A percentile compares a stretch with the other conserved stretches of the same genome.
These are phyloP conservation scores for Leucania comma DNA, from an alignment of 2,888 invertebrate species.

Conservation along the genomic window DNA sequence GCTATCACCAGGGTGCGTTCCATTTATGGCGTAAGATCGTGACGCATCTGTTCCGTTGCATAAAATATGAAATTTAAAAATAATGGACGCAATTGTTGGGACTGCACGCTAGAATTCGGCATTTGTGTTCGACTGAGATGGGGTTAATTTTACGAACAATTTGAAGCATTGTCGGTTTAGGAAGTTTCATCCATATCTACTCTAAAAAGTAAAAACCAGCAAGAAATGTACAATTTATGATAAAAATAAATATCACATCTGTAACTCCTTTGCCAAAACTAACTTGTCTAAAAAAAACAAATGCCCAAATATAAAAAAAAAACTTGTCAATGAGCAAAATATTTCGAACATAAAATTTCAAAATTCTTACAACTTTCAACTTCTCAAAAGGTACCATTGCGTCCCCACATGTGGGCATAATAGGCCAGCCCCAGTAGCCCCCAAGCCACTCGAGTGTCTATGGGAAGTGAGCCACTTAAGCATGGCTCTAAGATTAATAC, in stretches of 20 bases:
- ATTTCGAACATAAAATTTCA: conserved; percentile 16
- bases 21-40: conserved; percentile 84
- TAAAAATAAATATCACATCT: too few species aligned
- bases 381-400: conserved; percentile 21
- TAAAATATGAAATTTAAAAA: conserved; percentile 85
- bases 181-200: background rate
- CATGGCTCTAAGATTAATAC: conserved; percentile 59
- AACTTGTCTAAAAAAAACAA: background rate
- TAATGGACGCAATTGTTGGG: conserved; percentile 72
- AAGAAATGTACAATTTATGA: too few species aligned
- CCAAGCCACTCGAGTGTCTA: conserved; percentile 58
- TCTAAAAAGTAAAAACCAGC: too few species aligned
- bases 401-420: conserved; percentile 53
- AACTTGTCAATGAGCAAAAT: background rate
- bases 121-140: conserved; percentile 51
- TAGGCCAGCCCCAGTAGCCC: conserved; percentile 43
- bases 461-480: conserved; percentile 64
- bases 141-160: conserved; percentile 30
- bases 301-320: conserved; percentile 18
- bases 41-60: conserved; percentile 88
- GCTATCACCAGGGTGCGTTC: conserved; percentile 82
- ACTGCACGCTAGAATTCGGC: conserved; percentile 56
- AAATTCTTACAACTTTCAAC: background rate
- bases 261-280: background rate
- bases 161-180: conserved; percentile 16